Base-by-base conservation (phyloP, 2,888 invertebrate genomes). In the Chelonus formosanus region DNA sequence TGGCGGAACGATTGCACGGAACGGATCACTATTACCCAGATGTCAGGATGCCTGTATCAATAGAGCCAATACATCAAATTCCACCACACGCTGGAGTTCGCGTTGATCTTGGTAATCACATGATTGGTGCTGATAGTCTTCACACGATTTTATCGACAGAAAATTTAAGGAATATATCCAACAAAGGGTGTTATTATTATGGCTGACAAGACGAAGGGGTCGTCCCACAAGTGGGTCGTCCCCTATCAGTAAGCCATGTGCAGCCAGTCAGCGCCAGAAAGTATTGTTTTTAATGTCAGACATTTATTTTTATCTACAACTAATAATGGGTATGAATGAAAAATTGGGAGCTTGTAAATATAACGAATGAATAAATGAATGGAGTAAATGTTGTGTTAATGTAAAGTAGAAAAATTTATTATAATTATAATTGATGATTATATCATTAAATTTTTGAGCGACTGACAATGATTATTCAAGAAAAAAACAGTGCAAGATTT, bases 151-250 rank as follows among this genome's bases (percentile, higher is more conserved):
- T 82, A 0, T 77, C 78, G 72, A 82, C 85, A 2, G 81, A 86
- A 45, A 82, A 84, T 71, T 76, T 84, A 44, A 79, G 83, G 64
- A 80, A 80, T 69, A 74, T 80, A 60, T 80, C 80, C 71, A 80
- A 80, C 8, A 70, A 78, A 75, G 70, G 80, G 78, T 71, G 77
- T 72, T 82, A 81, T 78, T 92, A 92, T 82, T 92, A 91, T 80
- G 92, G 92, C 89, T 92, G 92, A 92, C 91, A 88, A 78, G 86
- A 89, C 82, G 87, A 88, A 72, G 85, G 85, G 79, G 85, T 83
- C 77, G 83, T 79, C 77, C 85, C 87, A 79, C 85, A 86, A 79
- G 81, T 86, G 73, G 80, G 78, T 66, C 78, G 77, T 67, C 81
- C 81, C 74, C 79, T 79, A 59, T 75, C 78, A 43, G 74, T 83